These are phyloP conservation scores for Thysanoteuthis rhombus DNA, from an alignment of 2,888 invertebrate genomes.

Conservation along the genomic window DNA sequence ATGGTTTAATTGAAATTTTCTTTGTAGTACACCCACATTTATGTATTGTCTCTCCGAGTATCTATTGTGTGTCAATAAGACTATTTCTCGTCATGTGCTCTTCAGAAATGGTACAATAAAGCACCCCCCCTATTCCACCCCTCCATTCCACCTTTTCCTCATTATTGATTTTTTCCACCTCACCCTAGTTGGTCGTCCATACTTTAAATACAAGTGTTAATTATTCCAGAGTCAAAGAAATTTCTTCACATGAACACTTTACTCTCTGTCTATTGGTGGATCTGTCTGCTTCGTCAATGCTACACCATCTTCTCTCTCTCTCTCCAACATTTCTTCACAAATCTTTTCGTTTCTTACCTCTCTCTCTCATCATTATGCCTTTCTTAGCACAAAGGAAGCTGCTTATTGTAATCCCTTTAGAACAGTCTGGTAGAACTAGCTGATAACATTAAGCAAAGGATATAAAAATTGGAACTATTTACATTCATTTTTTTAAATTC, in stretches of 20 bases:
- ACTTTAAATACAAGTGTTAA: background rate
- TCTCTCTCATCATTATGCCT: no score
- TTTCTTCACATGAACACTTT: background rate
- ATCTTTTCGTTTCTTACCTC: background rate
- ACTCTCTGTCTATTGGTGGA: background rate
- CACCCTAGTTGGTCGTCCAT: no score
- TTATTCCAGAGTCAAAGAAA: background rate
- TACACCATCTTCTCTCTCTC: background rate
- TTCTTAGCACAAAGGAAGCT: no score
- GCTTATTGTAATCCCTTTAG: no score
- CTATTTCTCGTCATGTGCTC: background rate
- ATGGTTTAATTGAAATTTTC: background rate
- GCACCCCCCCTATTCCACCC: background rate
- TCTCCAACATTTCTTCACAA: background rate
- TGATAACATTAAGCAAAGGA: no score
- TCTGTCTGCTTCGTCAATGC: background rate
- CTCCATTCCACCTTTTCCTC: background rate
- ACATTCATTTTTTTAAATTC: no score
- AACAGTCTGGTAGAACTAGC: no score
- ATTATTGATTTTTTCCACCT: background rate
- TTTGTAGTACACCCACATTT: background rate
- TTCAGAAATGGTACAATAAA: conserved; percentile 12
- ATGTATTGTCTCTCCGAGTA: background rate
- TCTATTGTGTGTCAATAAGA: background rate
- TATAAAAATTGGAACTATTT: no score